Base-by-base conservation (phyloP, 2,797 vertebrate species). In the Danio kyathit region DNA sequence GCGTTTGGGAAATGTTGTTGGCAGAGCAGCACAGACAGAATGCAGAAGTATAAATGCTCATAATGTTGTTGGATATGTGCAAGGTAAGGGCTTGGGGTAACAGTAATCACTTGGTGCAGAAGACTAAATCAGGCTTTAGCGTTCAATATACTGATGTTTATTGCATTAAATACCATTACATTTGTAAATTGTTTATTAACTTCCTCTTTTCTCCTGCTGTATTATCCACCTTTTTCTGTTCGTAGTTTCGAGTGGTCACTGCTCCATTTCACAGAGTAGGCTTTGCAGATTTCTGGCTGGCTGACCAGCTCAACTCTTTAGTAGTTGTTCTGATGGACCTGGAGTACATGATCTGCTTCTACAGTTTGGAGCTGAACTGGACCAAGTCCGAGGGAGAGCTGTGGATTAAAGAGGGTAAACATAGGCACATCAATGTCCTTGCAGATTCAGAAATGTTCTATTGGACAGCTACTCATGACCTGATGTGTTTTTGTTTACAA, bases 201-300 rank as follows among this genome's bases (percentile, higher is more conserved):
- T 41, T 59, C n/a, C 14, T 12, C 5, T 46, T 16, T n/a, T 71
- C 16, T 13, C 0, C 16, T 83, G 9, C 41, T 75, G 60, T 44
- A 14, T 49, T 51, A 0, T 51, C 17, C 17, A 6, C 40, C 16
- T 43, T 61, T 8, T 80, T 72, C 21, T 59, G 38, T 43, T 76
- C 52, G 5, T 88, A 99, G 98, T 99, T 99, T 85, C 96, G 97
- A 74, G 97, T 99, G 73, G 97, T 98, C 90, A 99, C 97, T 0
- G 97, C 97, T 85, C 98, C 98, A 7, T 99, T 99, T 90, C 97
- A 99, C 90, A 96, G 96, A 6, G 98, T 99, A 46, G 97, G 96
- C 90, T 99, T 99, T 1, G 97, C 98, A 78, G 98, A 99, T 93
- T 99, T 99, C 95, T 99, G 98, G 98, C 93, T 99, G 91, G 98